Evolutionary conservation across 2,113 vertebrate genomes (phyloP).

Genomic region (Sinocyclocheilus rhinocerous): DNA sequence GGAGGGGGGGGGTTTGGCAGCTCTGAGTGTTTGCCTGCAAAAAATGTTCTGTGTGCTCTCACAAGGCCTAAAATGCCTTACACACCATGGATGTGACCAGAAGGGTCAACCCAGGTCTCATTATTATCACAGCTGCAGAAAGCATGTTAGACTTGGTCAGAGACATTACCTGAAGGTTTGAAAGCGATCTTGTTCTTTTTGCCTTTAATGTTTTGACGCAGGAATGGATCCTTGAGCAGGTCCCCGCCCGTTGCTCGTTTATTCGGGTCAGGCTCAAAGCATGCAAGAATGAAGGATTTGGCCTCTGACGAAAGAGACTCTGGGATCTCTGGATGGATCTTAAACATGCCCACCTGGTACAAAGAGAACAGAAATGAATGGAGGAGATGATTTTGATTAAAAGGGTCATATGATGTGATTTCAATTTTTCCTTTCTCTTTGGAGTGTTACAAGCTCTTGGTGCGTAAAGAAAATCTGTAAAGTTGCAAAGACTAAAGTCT

Average conservation of each 20-base stretch:
- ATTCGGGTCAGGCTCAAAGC: conserved; percentile 96
- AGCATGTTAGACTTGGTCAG: neutral
- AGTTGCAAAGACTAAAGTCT: no score
- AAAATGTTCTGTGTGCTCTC: neutral
- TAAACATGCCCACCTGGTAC: conserved; percentile 96
- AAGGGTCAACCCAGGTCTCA: neutral
- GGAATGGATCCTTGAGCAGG: conserved; percentile 82
- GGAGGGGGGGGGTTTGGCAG: neutral
- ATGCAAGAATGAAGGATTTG: conserved; percentile 93
- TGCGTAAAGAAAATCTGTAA: no score
- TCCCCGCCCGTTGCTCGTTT: conserved; percentile 85
- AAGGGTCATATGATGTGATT: no score
- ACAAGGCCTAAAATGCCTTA: neutral
- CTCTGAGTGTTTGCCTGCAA: conserved; percentile 15
- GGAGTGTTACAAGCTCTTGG: no score
- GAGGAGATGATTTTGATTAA: neutral
- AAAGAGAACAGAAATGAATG: neutral
- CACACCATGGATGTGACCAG: conserved; percentile 32
- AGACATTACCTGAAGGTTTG: conserved; percentile 81
- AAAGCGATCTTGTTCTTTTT: conserved; percentile 91
- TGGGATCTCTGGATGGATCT: conserved; percentile 98
- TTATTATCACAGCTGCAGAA: neutral
- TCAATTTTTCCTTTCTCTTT: no score
- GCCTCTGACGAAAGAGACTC: conserved; percentile 95
- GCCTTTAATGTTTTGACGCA: conserved; percentile 84